phyloP scores from a whole-genome alignment of 2,797 vertebrate species.

The Cyprinodon diabolis region DNA sequence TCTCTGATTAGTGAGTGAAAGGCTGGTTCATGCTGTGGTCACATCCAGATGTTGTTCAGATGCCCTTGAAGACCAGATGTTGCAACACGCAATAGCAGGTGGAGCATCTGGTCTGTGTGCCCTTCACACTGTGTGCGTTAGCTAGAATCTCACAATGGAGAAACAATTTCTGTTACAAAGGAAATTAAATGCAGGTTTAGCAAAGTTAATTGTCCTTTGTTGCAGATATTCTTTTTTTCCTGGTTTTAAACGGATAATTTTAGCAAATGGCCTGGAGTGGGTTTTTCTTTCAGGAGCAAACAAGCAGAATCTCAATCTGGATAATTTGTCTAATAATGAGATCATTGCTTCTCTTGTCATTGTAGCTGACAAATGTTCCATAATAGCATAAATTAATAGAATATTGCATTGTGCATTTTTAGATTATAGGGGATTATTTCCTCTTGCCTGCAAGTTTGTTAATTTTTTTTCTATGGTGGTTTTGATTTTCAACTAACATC shows the following conservation, averaged over 20 bases:
- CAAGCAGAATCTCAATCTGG: background rate
- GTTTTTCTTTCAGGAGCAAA: background rate
- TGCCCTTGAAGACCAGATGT: too few relatives aligned
- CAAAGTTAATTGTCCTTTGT: too few relatives aligned
- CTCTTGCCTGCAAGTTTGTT: background rate
- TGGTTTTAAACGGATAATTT: too few relatives aligned
- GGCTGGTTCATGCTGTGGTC: constrained; percentile 79
- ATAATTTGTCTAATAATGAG: background rate
- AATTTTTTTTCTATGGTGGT: background rate
- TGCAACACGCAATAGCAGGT: too few relatives aligned
- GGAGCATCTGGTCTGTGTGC: too few relatives aligned
- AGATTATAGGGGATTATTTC: too few relatives aligned
- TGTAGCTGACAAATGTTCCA: background rate
- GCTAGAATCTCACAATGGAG: too few relatives aligned
- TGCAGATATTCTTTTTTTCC: too few relatives aligned
- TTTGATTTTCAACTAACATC: background rate
- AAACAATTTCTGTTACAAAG: too few relatives aligned
- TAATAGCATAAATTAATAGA: background rate
- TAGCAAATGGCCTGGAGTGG: too few relatives aligned
- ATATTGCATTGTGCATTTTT: background rate
- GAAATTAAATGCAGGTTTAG: too few relatives aligned
- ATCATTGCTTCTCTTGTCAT: background rate
- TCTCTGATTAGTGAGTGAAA: constrained; percentile 65
- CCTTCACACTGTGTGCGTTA: too few relatives aligned
- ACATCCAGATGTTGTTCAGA: constrained; percentile 32